phyloP scores from a whole-genome alignment of 2,797 vertebrate species.

The Lophius americanus region DNA sequence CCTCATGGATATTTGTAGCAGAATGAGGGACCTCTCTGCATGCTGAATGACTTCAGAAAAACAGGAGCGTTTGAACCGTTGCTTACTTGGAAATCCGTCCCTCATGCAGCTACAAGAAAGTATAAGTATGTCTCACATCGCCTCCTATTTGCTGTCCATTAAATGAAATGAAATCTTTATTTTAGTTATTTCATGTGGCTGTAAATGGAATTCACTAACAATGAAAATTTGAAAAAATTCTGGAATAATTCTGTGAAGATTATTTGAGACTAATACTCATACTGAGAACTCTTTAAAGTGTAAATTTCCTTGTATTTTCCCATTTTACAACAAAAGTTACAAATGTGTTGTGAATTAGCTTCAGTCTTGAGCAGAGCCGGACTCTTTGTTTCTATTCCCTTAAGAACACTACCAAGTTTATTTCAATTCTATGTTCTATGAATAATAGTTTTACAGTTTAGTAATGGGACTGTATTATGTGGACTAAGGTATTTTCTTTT shows the following conservation, averaged over 20 bases:
- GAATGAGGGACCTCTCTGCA: slow-evolving; percentile 53
- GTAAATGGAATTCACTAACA: slow-evolving; percentile 9
- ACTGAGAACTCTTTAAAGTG: slow-evolving; percentile 57
- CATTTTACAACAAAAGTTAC: slow-evolving; percentile 32
- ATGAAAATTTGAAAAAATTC: slow-evolving; percentile 15
- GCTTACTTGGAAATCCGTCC: slow-evolving; percentile 24
- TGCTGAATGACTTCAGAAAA: slow-evolving; percentile 39
- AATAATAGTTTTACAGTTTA: slow-evolving; percentile 31
- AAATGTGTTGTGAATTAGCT: slow-evolving; percentile 44
- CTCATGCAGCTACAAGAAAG: slow-evolving; percentile 11
- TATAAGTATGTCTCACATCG: slow-evolving; percentile 20
- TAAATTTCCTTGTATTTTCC: slow-evolving; percentile 16
- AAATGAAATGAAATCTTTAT: slow-evolving; percentile 16
- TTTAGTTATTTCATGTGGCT: slow-evolving; percentile 19
- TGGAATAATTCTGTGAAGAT: slow-evolving; percentile 19
- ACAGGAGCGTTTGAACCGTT: slow-evolving; percentile 18
- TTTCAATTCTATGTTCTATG: slow-evolving; percentile 11
- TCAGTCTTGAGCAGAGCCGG: slow-evolving; percentile 61
- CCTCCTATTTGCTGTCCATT: slow-evolving; percentile 16
- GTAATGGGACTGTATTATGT: no score
- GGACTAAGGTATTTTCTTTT: slow-evolving; percentile 27
- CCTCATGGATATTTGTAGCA: slow-evolving; percentile 13
- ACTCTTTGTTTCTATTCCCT: slow-evolving; percentile 35
- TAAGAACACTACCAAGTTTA: slow-evolving; percentile 19
- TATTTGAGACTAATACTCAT: slow-evolving; percentile 27